These are phyloP conservation scores for Periparus ater DNA, from an alignment of 2,797 vertebrate species.

Conservation along the genomic window DNA sequence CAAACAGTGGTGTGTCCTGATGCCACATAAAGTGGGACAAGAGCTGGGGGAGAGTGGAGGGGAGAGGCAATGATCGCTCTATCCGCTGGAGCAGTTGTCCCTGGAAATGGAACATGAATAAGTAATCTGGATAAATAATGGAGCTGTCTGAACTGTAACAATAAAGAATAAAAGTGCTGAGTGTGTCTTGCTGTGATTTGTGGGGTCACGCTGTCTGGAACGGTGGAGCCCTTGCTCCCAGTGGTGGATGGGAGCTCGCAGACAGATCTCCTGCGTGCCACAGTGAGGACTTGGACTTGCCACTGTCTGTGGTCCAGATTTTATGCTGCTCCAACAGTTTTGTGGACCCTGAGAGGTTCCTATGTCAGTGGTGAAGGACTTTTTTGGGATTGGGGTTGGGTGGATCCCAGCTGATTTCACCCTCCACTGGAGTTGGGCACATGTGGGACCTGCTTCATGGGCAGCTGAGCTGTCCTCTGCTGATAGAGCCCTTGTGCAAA, in stretches of 20 bases:
- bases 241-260: background rate
- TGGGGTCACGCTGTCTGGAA: slow-evolving; percentile 17
- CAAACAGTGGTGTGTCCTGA: background rate
- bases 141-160: slow-evolving; percentile 62
- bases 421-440: background rate
- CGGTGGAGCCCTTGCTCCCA: background rate
- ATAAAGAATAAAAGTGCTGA: slow-evolving; percentile 69
- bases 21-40: background rate
- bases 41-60: background rate
- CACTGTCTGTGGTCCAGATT: background rate
- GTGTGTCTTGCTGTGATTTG: slow-evolving; percentile 52
- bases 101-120: slow-evolving; percentile 60
- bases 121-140: slow-evolving; percentile 65
- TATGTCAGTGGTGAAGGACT: background rate
- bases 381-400: background rate
- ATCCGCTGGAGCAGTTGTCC: background rate
- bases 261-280: fast-evolving
- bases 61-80: background rate
- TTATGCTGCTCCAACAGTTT: fast-evolving
- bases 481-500: background rate
- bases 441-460: fast-evolving
- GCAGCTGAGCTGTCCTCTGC: background rate
- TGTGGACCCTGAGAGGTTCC: background rate
- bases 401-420: background rate
- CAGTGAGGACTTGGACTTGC: background rate